A percentile compares a stretch with the other conserved stretches of the same genome.
These are phyloP conservation scores for Pangasianodon gigas DNA, from an alignment of 2,113 vertebrate genomes.

Conservation along the genomic window DNA sequence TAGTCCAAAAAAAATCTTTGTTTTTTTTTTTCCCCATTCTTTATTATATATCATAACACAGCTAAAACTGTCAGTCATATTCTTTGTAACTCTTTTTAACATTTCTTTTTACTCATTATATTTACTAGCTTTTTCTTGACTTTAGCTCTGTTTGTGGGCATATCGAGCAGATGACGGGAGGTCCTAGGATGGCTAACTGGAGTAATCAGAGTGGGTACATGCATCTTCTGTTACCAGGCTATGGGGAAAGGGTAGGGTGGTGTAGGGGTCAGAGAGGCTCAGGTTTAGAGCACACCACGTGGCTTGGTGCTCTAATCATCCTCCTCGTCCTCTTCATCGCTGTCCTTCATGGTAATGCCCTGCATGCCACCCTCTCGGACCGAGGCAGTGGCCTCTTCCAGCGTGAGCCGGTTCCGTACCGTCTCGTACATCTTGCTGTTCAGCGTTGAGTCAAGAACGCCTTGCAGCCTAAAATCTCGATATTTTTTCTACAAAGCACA, in stretches of 20 bases:
- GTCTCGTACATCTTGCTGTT: conserved; percentile 99
- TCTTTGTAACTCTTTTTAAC: conserved; percentile 65
- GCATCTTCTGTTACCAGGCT: conserved; percentile 90
- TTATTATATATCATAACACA: conserved; percentile 79
- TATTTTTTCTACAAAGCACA: conserved; percentile 86
- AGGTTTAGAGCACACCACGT: conserved; percentile 39
- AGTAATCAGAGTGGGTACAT: conserved; percentile 95
- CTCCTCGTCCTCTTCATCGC: conserved; percentile 95
- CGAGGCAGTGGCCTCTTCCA: conserved; percentile 93
- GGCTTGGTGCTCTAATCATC: conserved; percentile 67
- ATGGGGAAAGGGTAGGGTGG: conserved; percentile 57
- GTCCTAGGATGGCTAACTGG: conserved; percentile 95
- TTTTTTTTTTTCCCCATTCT: conserved; percentile 68
- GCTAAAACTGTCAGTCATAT: conserved; percentile 90
- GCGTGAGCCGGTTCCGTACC: conserved; percentile 91
- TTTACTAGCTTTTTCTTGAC: conserved; percentile 78
- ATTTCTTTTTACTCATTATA: conserved; percentile 72
- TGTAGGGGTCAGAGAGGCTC: conserved; percentile 15
- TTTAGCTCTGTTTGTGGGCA: conserved; percentile 89
- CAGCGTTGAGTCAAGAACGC: conserved; percentile 95
- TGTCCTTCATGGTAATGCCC: conserved; percentile 99
- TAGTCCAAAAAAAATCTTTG: conserved; percentile 81
- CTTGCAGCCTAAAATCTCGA: conserved; percentile 98
- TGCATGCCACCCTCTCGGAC: conserved; percentile 95
- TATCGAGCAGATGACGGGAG: conserved; percentile 88